Conservation (phyloP, 1,140 invertebrate genomes). For the Sminthurinus signatus region DNA sequence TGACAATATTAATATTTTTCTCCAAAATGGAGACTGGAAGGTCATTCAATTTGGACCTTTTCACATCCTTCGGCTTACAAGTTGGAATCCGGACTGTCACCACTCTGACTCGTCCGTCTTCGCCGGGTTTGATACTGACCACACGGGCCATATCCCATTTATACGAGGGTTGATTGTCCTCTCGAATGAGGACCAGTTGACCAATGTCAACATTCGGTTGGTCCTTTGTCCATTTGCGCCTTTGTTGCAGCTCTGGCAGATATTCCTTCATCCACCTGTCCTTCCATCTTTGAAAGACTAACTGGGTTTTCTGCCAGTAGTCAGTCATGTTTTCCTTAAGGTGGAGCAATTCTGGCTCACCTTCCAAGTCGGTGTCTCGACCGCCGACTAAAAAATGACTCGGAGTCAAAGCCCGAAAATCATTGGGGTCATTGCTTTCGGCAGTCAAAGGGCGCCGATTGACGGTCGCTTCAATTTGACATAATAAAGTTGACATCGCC, state of each 20-base stretch:
- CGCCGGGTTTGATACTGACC: conserved; percentile 40
- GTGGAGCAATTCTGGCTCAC: neutral
- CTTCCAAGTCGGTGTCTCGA: too few relatives aligned
- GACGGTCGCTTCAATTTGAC: conserved; percentile 10
- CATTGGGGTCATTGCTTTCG: conserved; percentile 9
- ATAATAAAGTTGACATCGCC: conserved; percentile 5
- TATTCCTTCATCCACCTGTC: conserved; percentile 2
- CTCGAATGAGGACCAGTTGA: conserved; percentile 44
- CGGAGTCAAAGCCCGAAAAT: conserved; percentile 10
- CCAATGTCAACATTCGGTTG: too few relatives aligned
- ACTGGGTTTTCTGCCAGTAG: conserved; percentile 13
- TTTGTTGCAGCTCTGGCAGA: neutral
- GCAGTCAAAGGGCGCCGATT: conserved; percentile 20
- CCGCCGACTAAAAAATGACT: conserved; percentile 25
- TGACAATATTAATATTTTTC: too few relatives aligned
- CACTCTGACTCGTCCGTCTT: conserved; percentile 40
- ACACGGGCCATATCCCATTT: conserved; percentile 44
- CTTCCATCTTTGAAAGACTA: neutral
- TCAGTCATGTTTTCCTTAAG: neutral
- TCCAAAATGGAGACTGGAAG: too few relatives aligned
- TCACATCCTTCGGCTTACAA: too few relatives aligned
- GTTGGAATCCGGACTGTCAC: conserved; percentile 33
- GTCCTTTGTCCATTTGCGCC: too few relatives aligned
- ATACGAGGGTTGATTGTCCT: conserved; percentile 42
- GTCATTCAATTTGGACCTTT: too few relatives aligned